Conservation (phyloP, 2,888 invertebrate species). For the Mythimna loreyi region DNA sequence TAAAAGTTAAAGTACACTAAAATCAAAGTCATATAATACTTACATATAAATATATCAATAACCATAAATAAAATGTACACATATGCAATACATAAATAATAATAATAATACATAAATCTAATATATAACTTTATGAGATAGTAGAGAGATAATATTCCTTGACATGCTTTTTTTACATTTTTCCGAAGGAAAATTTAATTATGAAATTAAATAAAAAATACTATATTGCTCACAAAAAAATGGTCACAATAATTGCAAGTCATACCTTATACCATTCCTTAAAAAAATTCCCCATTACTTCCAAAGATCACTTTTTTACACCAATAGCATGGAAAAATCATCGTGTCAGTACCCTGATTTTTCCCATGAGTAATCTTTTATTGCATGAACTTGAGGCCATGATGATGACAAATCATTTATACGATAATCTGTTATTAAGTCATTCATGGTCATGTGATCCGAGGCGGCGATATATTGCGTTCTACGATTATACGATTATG, state of each 20-base stretch:
- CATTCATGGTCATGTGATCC: conserved; percentile 12
- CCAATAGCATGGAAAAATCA: conserved; percentile 19
- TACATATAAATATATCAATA: too few relatives aligned
- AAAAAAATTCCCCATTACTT: conserved; percentile 2
- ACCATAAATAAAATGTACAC: too few relatives aligned
- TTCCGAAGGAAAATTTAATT: too few relatives aligned
- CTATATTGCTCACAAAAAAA: too few relatives aligned
- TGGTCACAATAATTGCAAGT: not conserved
- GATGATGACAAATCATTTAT: conserved; percentile 35
- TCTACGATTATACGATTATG: not conserved
- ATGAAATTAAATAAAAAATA: too few relatives aligned
- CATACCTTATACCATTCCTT: not conserved
- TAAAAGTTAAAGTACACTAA: too few relatives aligned
- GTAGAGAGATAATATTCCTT: too few relatives aligned
- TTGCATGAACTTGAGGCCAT: conserved; percentile 1
- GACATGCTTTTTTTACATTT: too few relatives aligned
- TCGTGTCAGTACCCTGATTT: conserved; percentile 5
- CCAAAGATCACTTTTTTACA: not conserved
- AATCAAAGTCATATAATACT: too few relatives aligned
- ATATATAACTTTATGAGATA: too few relatives aligned
- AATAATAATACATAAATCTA: too few relatives aligned
- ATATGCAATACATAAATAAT: too few relatives aligned
- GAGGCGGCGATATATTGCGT: not conserved
- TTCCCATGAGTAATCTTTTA: conserved; percentile 10
- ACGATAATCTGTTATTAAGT: conserved; percentile 29